These are phyloP conservation scores for Pelusios castaneus DNA, from an alignment of 2,113 vertebrate species.

Conservation along the genomic window DNA sequence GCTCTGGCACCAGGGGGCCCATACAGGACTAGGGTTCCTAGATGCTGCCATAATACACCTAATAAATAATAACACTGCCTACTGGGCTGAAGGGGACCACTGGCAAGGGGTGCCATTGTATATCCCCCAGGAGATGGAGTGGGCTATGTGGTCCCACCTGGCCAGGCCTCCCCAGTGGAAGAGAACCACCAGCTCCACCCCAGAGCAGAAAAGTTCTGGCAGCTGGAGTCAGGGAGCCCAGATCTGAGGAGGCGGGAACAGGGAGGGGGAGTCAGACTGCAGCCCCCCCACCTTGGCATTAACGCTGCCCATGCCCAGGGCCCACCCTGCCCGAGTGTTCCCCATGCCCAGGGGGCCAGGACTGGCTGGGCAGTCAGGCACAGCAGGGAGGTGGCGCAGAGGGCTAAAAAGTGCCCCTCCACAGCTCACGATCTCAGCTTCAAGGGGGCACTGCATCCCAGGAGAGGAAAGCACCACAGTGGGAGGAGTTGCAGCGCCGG, in stretches of 20 bases:
- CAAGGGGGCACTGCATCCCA: neutral
- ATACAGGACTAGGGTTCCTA: too few species aligned
- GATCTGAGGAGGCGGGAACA: neutral
- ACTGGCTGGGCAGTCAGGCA: neutral
- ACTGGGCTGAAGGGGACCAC: neutral
- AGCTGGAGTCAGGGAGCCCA: neutral
- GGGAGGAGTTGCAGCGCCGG: neutral
- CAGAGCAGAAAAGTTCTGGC: neutral
- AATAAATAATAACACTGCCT: neutral
- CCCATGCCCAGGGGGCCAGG: too few species aligned
- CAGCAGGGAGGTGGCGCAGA: neutral
- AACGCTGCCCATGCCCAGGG: neutral
- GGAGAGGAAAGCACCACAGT: too few species aligned
- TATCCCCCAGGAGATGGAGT: neutral
- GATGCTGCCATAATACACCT: neutral
- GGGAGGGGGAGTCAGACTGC: neutral
- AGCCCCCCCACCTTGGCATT: neutral
- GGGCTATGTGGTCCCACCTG: neutral
- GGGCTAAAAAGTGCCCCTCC: conserved; percentile 62
- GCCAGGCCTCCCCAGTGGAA: neutral
- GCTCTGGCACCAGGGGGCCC: neutral
- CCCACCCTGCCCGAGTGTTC: too few species aligned
- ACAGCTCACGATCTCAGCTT: conserved; percentile 34
- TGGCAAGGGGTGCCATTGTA: neutral
- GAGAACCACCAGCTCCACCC: neutral